These are phyloP conservation scores for Crepidodera aurea DNA, from an alignment of 2,888 invertebrate genomes.

Conservation along the genomic window DNA sequence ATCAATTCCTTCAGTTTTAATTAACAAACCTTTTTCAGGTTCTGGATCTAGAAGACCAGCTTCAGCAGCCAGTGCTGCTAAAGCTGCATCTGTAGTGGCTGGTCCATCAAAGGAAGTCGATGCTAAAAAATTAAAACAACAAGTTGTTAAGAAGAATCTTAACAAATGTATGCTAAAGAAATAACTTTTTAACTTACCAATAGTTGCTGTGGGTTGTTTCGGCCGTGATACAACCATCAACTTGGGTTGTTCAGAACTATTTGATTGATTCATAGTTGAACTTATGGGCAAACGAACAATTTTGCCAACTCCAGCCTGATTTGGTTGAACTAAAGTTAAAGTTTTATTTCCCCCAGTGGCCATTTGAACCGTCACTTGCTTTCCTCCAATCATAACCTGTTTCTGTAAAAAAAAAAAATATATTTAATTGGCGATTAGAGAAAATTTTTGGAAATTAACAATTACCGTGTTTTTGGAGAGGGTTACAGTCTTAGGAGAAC, in stretches of 20 bases:
- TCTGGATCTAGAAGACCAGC: constrained; percentile 68
- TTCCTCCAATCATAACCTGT: constrained; percentile 73
- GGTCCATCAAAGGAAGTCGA: constrained; percentile 67
- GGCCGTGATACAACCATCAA: constrained; percentile 64
- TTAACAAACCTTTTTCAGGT: constrained; percentile 45
- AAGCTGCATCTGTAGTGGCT: constrained; percentile 69
- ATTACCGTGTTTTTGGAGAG: constrained; percentile 66
- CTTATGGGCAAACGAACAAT: constrained; percentile 58
- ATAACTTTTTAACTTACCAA: no score
- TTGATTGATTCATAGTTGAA: constrained; percentile 47
- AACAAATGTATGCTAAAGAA: no score
- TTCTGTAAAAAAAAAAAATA: constrained; percentile 60
- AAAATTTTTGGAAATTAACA: constrained; percentile 8
- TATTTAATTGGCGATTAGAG: not conserved
- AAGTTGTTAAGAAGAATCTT: no score
- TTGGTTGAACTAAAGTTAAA: constrained; percentile 66
- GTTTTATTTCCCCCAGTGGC: constrained; percentile 69
- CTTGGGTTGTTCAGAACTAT: constrained; percentile 56
- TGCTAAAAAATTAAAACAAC: constrained; percentile 57
- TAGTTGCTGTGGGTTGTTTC: constrained; percentile 66
- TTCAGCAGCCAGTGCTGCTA: constrained; percentile 70
- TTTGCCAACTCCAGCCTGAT: constrained; percentile 56
- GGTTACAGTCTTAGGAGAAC: constrained; percentile 68
- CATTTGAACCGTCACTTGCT: constrained; percentile 77
- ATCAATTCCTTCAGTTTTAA: constrained; percentile 33